Conservation (phyloP, 2,113 vertebrate species). For the Nothobranchius furzeri region DNA sequence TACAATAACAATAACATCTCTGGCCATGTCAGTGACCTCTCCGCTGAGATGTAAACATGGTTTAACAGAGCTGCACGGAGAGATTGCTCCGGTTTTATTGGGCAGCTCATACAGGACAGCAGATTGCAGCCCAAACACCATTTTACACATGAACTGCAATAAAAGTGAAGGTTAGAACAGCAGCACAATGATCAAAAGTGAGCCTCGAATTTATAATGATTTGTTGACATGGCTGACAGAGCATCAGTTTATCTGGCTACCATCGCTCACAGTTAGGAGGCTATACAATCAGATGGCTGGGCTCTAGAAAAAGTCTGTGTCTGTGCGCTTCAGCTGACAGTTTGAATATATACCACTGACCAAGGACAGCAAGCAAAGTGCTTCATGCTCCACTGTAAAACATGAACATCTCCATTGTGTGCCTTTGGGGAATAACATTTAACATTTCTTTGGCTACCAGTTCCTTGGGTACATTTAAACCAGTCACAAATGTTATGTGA, state of each 20-base stretch:
- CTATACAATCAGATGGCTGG: constrained; percentile 23
- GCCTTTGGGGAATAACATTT: constrained; percentile 45
- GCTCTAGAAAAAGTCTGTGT: constrained; percentile 15
- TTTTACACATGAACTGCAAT: constrained; percentile 62
- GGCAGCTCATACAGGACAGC: constrained; percentile 43
- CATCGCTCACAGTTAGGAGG: constrained; percentile 15
- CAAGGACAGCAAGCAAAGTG: constrained; percentile 35
- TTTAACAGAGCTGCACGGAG: constrained; percentile 35
- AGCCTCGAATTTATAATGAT: constrained; percentile 36
- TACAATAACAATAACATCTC: constrained; percentile 42
- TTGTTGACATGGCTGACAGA: constrained; percentile 43
- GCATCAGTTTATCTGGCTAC: constrained; percentile 36
- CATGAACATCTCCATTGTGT: constrained; percentile 15
- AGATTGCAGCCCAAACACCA: constrained; percentile 56
- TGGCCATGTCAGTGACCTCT: constrained; percentile 49
- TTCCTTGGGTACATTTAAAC: constrained; percentile 50
- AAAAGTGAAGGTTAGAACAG: constrained; percentile 58
- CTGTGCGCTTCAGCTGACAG: constrained; percentile 34
- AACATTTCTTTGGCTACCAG: constrained; percentile 25
- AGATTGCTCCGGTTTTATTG: constrained; percentile 65
- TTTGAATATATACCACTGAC: constrained; percentile 36
- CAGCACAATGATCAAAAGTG: constrained; percentile 43
- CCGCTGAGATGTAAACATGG: constrained; percentile 60
- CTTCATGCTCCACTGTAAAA: constrained; percentile 21
- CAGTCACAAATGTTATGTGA: constrained; percentile 51